Percentiles rank a stretch among this genome's conserved stretches.
Conservation (phyloP, 2,113 vertebrate species). For the Oryzias celebensis region DNA sequence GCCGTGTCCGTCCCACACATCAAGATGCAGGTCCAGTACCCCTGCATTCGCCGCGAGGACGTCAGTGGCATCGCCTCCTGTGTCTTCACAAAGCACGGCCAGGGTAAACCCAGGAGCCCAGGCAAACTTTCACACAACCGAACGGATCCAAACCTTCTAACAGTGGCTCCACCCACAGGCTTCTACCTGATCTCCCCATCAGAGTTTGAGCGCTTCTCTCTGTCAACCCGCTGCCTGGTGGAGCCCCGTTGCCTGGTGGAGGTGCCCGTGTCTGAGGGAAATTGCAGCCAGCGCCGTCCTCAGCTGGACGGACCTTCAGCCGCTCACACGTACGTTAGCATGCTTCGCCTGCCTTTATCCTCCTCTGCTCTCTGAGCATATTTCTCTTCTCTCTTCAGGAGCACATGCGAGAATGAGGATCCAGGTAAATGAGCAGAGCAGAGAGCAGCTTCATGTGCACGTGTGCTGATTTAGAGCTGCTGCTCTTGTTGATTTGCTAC, state of each 20-base stretch:
- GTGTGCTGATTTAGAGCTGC: constrained; percentile 14
- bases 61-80: constrained; percentile 97
- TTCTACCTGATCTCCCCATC: constrained; percentile 97
- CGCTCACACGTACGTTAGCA: constrained; percentile 71
- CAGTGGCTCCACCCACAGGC: constrained; percentile 67
- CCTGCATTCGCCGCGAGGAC: constrained; percentile 94
- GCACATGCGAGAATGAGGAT: constrained; percentile 49
- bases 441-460: constrained; percentile 33
- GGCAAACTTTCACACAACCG: background rate
- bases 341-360: background rate
- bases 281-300: constrained; percentile 37
- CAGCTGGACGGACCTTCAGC: constrained; percentile 65
- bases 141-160: background rate
- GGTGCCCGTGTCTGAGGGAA: constrained; percentile 54
- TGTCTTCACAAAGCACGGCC: constrained; percentile 94
- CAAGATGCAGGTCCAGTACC: constrained; percentile 91
- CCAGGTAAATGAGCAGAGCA: constrained; percentile 57
- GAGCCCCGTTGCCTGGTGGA: constrained; percentile 89
- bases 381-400: constrained; percentile 50
- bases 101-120: constrained; percentile 76
- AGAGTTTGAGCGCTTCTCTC: constrained; percentile 95
- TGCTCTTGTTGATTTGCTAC: constrained; percentile 38
- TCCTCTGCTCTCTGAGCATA: background rate
- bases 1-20: constrained; percentile 90
- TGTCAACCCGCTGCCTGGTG: constrained; percentile 89